Base-by-base conservation (phyloP, 2,888 invertebrate genomes). In the Acrocyrtus sp. region DNA sequence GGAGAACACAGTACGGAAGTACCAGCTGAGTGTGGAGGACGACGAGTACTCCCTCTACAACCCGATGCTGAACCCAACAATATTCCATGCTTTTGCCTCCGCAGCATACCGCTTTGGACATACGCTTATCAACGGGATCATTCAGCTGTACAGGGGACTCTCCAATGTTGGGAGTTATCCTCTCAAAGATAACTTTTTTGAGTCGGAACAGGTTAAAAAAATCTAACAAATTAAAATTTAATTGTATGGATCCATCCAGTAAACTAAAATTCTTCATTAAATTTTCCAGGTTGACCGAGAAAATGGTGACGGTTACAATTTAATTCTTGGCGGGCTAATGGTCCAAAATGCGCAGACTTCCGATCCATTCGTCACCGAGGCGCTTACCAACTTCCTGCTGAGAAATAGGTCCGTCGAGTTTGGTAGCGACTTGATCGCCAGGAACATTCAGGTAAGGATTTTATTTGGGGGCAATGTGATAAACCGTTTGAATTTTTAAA, bases 101-200 rank as follows among this genome's bases (percentile, higher is more conserved):
- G 80, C 80, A 1, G 80, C 80, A 0, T 80, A 78, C 66, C 61
- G 80, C 48, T 78, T 80, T 54, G 80, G 80, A 15, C 78, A 79
- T 45, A 79, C 76, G 24, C 29, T 78, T 8, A 70, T 77, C 41
- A 77, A 79, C 60, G 80, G 80, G 12, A 68, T 80, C 4, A 72
- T 80, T 17, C 62, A 67, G 34, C 15, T 72, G 24, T 58, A 74
- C 61, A 68, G 66, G 26, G 77, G 75, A 3, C 54, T 81, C 12
- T 29, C 21, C 2, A 29, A 54, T 2, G 60, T 79, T 15, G 79
- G 79, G 0, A 68, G 63, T n/a, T 81, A 81, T 63, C 43, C 58
- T 19, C 53, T 81, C 8, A 66, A 76, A 17, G 78, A 81, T 56
- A 79, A 80, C 56, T 81, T 78, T 53, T 81, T 81, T 47, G 75